phyloP scores from a whole-genome alignment of 1,140 invertebrate species.

The Zaprionus africanus region DNA sequence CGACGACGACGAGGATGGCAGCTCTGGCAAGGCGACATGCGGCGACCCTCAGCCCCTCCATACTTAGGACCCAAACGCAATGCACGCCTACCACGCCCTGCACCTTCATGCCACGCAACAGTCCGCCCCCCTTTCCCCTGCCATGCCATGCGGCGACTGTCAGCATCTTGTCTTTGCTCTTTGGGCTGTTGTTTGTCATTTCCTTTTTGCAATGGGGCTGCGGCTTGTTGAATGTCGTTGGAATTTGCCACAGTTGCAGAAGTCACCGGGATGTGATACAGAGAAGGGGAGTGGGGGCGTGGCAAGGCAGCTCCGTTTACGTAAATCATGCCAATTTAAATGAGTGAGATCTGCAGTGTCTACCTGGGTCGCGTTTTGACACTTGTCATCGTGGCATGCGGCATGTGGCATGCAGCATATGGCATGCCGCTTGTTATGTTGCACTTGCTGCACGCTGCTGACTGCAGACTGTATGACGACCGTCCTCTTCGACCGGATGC shows the following conservation, averaged over 20 bases:
- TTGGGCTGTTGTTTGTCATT: constrained; percentile 72
- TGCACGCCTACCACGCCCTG: background rate
- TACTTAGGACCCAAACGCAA: constrained; percentile 21
- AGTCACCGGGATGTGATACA: constrained; percentile 22
- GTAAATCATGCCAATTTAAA: constrained; percentile 83
- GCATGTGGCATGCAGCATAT: constrained; percentile 36
- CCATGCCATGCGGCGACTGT: constrained; percentile 39
- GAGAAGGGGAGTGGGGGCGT: background rate
- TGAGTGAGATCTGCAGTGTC: constrained; percentile 52
- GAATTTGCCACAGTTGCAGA: constrained; percentile 66
- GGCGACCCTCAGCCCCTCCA: constrained; percentile 59
- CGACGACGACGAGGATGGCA: constrained; percentile 21
- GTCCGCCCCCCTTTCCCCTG: background rate
- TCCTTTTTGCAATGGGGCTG: constrained; percentile 45
- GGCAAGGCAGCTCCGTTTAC: constrained; percentile 29
- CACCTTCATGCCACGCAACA: background rate
- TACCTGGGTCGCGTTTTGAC: constrained; percentile 72
- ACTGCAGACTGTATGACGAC: constrained; percentile 70
- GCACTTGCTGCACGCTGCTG: constrained; percentile 16
- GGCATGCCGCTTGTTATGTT: constrained; percentile 14
- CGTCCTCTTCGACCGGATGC: constrained; percentile 68
- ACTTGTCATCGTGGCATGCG: constrained; percentile 62
- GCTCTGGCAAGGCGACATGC: constrained; percentile 46
- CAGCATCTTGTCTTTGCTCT: constrained; percentile 68
- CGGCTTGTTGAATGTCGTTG: constrained; percentile 66